Percentiles rank a stretch among this genome's conserved stretches.
Conservation (phyloP, 2,888 invertebrate genomes). For the Pinctada fucata region DNA sequence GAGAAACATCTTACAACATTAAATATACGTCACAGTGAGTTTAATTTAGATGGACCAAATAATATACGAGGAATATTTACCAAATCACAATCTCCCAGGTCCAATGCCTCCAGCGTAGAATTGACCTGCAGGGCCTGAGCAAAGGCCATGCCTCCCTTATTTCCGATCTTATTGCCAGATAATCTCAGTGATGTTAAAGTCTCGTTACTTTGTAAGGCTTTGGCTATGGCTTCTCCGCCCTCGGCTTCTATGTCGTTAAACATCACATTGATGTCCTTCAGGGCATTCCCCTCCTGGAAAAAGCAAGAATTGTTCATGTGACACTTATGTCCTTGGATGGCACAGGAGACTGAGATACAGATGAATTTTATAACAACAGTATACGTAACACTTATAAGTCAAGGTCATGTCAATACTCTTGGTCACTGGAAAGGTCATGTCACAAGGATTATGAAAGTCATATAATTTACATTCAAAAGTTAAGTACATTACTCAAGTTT, state of each 20-base stretch:
- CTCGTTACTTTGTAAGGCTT: constrained; percentile 71
- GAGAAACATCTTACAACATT: no score
- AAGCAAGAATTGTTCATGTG: background rate
- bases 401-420: no score
- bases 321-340: no score
- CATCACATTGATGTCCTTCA: constrained; percentile 74
- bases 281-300: constrained; percentile 55
- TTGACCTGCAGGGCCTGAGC: constrained; percentile 76
- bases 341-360: no score
- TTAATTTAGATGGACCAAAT: no score
- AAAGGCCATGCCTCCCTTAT: constrained; percentile 76
- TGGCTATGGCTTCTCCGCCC: constrained; percentile 73
- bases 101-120: constrained; percentile 68
- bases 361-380: no score
- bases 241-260: constrained; percentile 74
- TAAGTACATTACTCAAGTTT: no score
- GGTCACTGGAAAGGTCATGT: no score
- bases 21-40: no score
- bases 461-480: no score
- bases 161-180: constrained; percentile 76
- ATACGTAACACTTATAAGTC: no score
- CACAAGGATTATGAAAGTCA: no score
- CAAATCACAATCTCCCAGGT: constrained; percentile 75
- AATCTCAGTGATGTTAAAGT: constrained; percentile 66
- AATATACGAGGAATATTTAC: constrained; percentile 47